Percentiles rank a stretch among this genome's conserved stretches.
These are phyloP conservation scores for Vulpes vulpes DNA, from an alignment of 2,113 vertebrate species.

Conservation along the genomic window DNA sequence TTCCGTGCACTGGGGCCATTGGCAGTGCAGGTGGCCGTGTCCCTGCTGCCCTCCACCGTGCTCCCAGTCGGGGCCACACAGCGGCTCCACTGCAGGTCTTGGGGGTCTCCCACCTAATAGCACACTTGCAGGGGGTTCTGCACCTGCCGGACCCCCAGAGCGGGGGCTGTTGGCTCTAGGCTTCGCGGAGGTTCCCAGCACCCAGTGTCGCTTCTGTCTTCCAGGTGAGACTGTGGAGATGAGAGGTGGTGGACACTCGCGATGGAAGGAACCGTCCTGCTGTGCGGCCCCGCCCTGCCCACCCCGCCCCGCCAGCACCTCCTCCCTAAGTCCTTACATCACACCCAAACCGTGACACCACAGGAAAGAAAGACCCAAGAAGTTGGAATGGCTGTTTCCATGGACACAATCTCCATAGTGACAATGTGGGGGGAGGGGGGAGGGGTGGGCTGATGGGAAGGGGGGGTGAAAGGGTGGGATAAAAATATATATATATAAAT, in stretches of 20 bases:
- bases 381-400: slow-evolving; percentile 91
- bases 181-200: fast-evolving
- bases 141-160: not conserved
- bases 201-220: slow-evolving; percentile 76
- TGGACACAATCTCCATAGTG: slow-evolving; percentile 92
- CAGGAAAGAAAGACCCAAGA: slow-evolving; percentile 89
- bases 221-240: slow-evolving; percentile 92
- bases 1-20: fast-evolving
- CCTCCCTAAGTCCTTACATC: slow-evolving; percentile 89
- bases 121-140: not conserved
- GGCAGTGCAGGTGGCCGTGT: fast-evolving
- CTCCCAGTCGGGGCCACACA: not conserved
- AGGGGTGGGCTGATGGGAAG: slow-evolving; percentile 83
- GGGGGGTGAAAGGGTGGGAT: slow-evolving; percentile 88
- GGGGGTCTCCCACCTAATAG: not conserved
- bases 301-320: slow-evolving; percentile 86
- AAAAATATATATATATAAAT: slow-evolving; percentile 92
- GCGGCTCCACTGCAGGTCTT: not conserved
- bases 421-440: slow-evolving; percentile 89
- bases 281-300: slow-evolving; percentile 86
- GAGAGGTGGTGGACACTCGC: slow-evolving; percentile 85
- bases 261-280: slow-evolving; percentile 86
- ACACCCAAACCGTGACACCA: slow-evolving; percentile 87
- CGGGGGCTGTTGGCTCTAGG: not conserved
- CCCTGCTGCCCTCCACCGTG: not conserved